These are phyloP conservation scores for Holacanthella duospinosa DNA, from an alignment of 2,888 invertebrate species.

Conservation along the genomic window DNA sequence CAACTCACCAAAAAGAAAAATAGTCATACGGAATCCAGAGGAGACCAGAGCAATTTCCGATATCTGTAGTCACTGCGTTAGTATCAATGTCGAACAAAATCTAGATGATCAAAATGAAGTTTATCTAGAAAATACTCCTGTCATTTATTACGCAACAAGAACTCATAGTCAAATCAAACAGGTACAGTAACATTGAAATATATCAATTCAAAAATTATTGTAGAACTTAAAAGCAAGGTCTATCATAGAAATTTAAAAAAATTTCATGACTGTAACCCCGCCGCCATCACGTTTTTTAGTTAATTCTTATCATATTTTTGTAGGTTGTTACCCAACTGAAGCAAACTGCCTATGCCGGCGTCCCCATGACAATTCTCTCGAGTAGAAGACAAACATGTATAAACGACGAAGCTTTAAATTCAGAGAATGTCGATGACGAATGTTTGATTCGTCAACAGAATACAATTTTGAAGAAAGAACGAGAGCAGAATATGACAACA, in stretches of 20 bases:
- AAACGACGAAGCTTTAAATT: conserved; percentile 7
- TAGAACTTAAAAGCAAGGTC: no score
- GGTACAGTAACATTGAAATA: no score
- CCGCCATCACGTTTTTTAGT: no score
- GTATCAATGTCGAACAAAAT: conserved; percentile 5
- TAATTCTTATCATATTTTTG: not conserved
- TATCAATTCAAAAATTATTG: no score
- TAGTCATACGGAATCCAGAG: not conserved
- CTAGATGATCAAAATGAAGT: not conserved
- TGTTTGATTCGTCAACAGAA: not conserved
- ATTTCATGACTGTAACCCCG: no score
- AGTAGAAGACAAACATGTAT: conserved; percentile 24
- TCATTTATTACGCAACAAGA: conserved; percentile 27
- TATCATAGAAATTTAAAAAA: not conserved
- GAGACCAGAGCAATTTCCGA: conserved; percentile 8
- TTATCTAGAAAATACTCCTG: conserved; percentile 8
- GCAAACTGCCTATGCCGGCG: conserved; percentile 13
- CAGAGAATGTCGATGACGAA: not conserved
- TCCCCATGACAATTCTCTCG: conserved; percentile 26
- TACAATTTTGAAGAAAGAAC: no score
- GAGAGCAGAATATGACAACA: no score
- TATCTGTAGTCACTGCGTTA: no score
- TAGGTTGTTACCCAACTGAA: conserved; percentile 27
- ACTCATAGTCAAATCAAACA: conserved; percentile 29
- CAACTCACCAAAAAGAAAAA: no score